Evolutionary conservation across 1,140 invertebrate species (phyloP), one percentile per base, ranked within the genome.

Genomic region (Drosophila micromelanica): DNA sequence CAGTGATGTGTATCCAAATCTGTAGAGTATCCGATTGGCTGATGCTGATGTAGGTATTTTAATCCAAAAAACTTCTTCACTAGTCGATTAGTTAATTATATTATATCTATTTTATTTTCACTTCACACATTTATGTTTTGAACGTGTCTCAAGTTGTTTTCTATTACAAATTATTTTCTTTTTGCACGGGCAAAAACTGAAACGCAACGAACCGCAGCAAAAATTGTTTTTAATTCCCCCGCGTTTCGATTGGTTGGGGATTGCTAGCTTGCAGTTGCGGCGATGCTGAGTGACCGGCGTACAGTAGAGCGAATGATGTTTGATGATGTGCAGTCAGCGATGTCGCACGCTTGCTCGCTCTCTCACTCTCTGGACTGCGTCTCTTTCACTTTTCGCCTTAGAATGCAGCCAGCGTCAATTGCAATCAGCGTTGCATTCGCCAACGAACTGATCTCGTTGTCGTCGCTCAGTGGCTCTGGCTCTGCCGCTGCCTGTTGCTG

Each of bases 371-470:
- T 17, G 9, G 13, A 43, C 45, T 60, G 62, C 62, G 42, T 60
- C 57, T 82, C 48, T 75, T 78, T 84, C 76, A 63, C 75, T 87
- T 81, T 76, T 81, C 61, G 81, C 48, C 45, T 46, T 65, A 74
- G 74, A 86, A 86, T 86, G 81, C 82, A 87, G 70, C 60, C 63
- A 80, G 77, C 81, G 76, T 82, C 80, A 80, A 81, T 81, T 86
- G 84, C 84, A 86, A 87, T 89, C 82, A 89, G 72, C 72, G 82
- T 82, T 89, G 84, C 84, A 86, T 81, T 86, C 82, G 84, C 75
- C 71, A 87, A 68, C 75, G 49, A 82, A 86, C 78, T 87, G 82
- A 86, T 82, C 82, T 69, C 43, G 65, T 51, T 67, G 81, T 60
- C 45, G 61, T 20, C 49, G 67, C 46, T 73, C 51, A 32, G 43